A percentile compares a stretch with the other conserved stretches of the same genome.
phyloP scores from a whole-genome alignment of 1,140 invertebrate species.

The Nilaparvata lugens region DNA sequence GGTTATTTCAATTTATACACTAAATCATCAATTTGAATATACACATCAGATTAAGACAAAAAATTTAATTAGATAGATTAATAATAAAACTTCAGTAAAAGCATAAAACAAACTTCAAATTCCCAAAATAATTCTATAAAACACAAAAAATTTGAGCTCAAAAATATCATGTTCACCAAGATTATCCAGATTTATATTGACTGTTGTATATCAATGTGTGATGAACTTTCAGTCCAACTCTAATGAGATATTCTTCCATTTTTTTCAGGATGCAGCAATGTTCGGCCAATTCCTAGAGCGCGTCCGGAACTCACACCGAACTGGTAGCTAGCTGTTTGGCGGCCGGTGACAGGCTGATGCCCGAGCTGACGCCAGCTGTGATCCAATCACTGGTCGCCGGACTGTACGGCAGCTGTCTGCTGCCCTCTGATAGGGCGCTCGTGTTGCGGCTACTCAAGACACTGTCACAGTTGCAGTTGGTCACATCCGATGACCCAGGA shows the following conservation, averaged over 20 bases:
- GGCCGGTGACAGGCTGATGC: conserved; percentile 58
- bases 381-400: conserved; percentile 67
- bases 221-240: too few relatives aligned
- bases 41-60: too few relatives aligned
- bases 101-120: too few relatives aligned
- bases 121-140: too few relatives aligned
- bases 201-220: too few relatives aligned
- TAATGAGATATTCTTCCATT: conserved; percentile 25
- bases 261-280: conserved; percentile 51
- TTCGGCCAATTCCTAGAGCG: conserved; percentile 72
- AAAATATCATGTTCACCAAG: too few relatives aligned
- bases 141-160: too few relatives aligned
- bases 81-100: too few relatives aligned
- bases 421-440: conserved; percentile 70
- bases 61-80: too few relatives aligned
- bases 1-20: too few relatives aligned
- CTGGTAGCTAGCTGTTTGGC: conserved; percentile 70
- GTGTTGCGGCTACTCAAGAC: conserved; percentile 68
- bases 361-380: conserved; percentile 52
- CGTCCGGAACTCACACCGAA: conserved; percentile 67
- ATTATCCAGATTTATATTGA: too few relatives aligned
- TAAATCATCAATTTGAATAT: too few relatives aligned
- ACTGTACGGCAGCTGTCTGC: conserved; percentile 72
- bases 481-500: conserved; percentile 42
- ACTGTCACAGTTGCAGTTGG: conserved; percentile 75